Evolutionary conservation across 2,888 invertebrate species (phyloP).

Genomic region (Sericinus montela): DNA sequence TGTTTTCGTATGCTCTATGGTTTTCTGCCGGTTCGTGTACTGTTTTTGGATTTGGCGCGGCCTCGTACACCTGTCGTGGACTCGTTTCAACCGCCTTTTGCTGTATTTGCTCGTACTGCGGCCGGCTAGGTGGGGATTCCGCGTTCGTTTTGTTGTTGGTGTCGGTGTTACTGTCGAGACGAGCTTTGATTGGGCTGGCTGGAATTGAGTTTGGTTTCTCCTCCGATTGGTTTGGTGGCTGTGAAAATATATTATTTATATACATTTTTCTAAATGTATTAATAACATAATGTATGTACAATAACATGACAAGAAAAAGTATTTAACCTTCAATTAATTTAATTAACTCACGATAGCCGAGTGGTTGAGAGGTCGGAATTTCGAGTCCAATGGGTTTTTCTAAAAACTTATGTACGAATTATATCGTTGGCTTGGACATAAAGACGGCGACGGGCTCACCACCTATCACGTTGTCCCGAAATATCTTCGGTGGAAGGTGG

Average conservation of each 20-base stretch:
- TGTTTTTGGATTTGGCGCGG: background rate
- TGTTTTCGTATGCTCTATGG: conserved; percentile 13
- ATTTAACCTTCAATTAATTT: too few relatives aligned
- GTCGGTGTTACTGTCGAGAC: conserved; percentile 25
- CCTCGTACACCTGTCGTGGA: background rate
- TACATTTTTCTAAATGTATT: background rate
- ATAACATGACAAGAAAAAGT: too few relatives aligned
- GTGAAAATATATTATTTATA: conserved; percentile 4
- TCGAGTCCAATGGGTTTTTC: too few relatives aligned
- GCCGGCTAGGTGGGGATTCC: background rate
- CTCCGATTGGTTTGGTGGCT: conserved; percentile 23
- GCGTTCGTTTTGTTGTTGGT: background rate
- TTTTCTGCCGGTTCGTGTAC: background rate
- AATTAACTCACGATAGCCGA: too few relatives aligned
- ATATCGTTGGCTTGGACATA: too few relatives aligned
- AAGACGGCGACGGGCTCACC: too few relatives aligned
- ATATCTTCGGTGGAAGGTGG: too few relatives aligned
- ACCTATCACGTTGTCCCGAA: too few relatives aligned
- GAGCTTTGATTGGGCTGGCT: conserved; percentile 34
- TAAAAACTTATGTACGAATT: too few relatives aligned
- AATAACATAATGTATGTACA: too few relatives aligned
- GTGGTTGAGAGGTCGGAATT: too few relatives aligned
- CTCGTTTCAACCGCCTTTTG: background rate
- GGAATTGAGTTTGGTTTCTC: conserved; percentile 31
- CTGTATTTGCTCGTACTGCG: background rate